Conservation (phyloP, 2,113 vertebrate genomes). For the Atlantisia rogersi region DNA sequence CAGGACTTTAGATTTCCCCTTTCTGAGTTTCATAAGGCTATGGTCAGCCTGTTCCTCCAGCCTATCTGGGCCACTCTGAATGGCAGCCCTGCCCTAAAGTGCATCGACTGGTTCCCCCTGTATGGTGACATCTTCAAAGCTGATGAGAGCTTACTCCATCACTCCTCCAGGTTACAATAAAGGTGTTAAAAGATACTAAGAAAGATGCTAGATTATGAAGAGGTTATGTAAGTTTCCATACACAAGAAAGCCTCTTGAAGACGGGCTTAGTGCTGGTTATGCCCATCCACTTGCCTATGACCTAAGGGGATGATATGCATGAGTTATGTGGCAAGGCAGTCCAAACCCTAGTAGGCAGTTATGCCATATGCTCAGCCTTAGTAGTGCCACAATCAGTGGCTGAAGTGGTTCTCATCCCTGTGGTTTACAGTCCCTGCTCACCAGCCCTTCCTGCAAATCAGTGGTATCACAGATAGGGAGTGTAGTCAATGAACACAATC, state of each 20-base stretch:
- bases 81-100: neutral
- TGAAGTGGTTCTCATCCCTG: neutral
- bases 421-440: neutral
- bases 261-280: neutral
- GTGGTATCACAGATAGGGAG: neutral
- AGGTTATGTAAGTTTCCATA: neutral
- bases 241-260: neutral
- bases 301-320: fast-evolving
- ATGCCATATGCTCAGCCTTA: neutral
- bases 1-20: neutral
- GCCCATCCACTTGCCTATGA: neutral
- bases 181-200: slow-evolving; percentile 1
- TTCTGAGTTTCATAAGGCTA: neutral
- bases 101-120: neutral
- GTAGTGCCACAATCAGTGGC: neutral
- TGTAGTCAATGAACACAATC: neutral
- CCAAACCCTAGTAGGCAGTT: neutral
- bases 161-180: neutral
- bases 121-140: neutral
- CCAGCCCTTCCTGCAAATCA: neutral
- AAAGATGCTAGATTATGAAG: neutral
- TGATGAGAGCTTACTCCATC: neutral
- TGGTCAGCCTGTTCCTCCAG: neutral
- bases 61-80: neutral
- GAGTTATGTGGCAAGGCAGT: neutral